phyloP scores from a whole-genome alignment of 2,888 invertebrate species.

The Pharmacophagus antenor region DNA sequence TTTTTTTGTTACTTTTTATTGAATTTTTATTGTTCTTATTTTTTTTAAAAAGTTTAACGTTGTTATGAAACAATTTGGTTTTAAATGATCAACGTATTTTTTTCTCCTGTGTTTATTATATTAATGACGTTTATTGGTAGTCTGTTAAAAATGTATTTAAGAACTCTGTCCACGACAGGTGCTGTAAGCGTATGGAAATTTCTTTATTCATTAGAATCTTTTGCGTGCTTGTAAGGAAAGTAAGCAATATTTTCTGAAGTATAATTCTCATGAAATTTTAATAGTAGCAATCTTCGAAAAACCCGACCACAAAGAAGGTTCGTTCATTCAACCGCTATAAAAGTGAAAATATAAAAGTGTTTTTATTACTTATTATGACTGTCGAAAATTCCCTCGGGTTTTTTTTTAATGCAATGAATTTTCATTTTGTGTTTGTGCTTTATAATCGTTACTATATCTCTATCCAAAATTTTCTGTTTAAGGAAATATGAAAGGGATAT shows the following conservation, averaged over 20 bases:
- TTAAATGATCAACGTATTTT: too few relatives aligned
- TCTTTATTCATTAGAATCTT: background rate
- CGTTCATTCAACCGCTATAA: conserved; percentile 6
- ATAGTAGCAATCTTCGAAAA: conserved; percentile 16
- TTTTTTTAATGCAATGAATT: conserved; percentile 12
- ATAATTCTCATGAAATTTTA: conserved; percentile 19
- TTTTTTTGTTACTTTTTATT: too few relatives aligned
- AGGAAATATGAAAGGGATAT: too few relatives aligned
- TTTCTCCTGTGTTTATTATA: too few relatives aligned
- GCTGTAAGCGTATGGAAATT: background rate
- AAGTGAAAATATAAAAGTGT: conserved; percentile 3
- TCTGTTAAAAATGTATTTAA: background rate
- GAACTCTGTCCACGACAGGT: background rate
- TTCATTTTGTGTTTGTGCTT: background rate
- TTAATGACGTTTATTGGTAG: too few relatives aligned
- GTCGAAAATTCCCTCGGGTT: conserved; percentile 8
- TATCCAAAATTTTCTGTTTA: background rate
- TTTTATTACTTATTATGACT: conserved; percentile 12
- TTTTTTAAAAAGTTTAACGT: too few relatives aligned
- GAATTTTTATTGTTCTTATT: too few relatives aligned
- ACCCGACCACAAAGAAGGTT: conserved; percentile 14
- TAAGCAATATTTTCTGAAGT: conserved; percentile 21
- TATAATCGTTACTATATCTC: background rate
- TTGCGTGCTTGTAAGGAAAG: conserved; percentile 8
- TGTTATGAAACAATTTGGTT: too few relatives aligned